Conservation (phyloP, 2,113 vertebrate genomes). For the Pyxicephalus adspersus region DNA sequence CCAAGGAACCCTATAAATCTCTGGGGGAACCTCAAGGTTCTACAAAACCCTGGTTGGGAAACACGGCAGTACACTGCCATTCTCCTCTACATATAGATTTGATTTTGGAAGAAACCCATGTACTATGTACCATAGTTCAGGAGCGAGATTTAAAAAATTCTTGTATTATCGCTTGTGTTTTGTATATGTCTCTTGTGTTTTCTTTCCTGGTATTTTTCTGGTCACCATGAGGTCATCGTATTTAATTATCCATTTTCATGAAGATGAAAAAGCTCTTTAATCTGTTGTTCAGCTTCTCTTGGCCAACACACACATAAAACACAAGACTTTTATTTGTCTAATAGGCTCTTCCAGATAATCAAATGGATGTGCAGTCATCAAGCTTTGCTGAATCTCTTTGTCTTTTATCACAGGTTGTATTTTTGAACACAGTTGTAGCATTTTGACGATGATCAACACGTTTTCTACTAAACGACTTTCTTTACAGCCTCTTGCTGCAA, state of each 20-base stretch:
- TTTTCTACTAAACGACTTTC: conserved; percentile 24
- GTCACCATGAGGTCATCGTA: not conserved
- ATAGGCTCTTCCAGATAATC: conserved; percentile 47
- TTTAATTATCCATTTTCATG: not conserved
- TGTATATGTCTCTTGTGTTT: not conserved
- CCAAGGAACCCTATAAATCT: too few relatives aligned
- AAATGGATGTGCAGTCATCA: conserved; percentile 45
- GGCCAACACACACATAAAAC: conserved; percentile 39
- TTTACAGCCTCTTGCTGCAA: conserved; percentile 25
- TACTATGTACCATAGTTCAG: too few relatives aligned
- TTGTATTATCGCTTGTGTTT: not conserved
- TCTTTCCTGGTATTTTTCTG: not conserved
- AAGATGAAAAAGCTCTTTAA: conserved; percentile 6
- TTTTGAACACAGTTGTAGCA: conserved; percentile 51
- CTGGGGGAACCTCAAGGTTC: too few relatives aligned
- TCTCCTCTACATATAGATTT: too few relatives aligned
- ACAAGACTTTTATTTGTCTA: conserved; percentile 45
- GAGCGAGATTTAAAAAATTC: too few relatives aligned
- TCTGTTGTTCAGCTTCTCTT: conserved; percentile 18
- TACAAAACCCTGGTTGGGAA: too few relatives aligned
- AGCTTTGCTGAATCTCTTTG: not conserved
- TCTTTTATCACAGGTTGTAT: conserved; percentile 46
- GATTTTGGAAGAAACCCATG: too few relatives aligned
- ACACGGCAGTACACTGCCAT: too few relatives aligned
- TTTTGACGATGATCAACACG: conserved; percentile 50